These are phyloP conservation scores for Mobula birostris DNA, from an alignment of 2,113 vertebrate species.

Conservation along the genomic window DNA sequence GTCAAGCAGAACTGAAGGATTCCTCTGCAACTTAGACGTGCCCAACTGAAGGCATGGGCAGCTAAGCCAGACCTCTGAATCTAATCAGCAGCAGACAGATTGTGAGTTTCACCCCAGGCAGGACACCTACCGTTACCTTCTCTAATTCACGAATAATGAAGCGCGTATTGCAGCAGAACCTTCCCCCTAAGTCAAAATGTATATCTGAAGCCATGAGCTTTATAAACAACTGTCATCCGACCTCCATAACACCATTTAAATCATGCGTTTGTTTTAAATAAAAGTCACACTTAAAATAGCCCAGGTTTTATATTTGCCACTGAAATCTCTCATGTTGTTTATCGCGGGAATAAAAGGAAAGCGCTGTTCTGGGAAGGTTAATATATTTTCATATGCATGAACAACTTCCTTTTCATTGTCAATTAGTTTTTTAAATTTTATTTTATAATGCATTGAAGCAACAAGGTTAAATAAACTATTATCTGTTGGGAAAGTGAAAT, in stretches of 20 bases:
- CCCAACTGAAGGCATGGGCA: neutral
- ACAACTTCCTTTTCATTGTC: neutral
- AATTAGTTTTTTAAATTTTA: conserved; percentile 4
- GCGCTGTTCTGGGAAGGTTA: neutral
- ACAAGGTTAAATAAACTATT: conserved; percentile 25
- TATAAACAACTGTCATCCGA: conserved; percentile 7
- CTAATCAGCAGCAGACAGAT: conserved; percentile 16
- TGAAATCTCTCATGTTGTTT: neutral
- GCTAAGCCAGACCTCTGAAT: neutral
- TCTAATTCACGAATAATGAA: conserved; percentile 7
- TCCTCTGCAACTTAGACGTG: neutral
- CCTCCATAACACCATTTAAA: neutral
- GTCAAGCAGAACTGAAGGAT: conserved; percentile 17
- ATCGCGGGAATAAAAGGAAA: neutral
- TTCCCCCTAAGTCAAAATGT: neutral
- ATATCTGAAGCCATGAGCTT: neutral
- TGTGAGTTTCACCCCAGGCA: neutral
- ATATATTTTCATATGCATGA: conserved; percentile 27
- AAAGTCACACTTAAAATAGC: neutral
- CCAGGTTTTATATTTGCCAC: conserved; percentile 19
- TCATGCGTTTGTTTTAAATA: neutral
- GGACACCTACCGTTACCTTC: neutral
- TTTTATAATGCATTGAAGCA: neutral
- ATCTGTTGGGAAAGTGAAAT: conserved; percentile 17
- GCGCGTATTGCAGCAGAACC: neutral